Evolutionary conservation across 1,140 invertebrate species (phyloP).

Genomic region (Drosophila tani): DNA sequence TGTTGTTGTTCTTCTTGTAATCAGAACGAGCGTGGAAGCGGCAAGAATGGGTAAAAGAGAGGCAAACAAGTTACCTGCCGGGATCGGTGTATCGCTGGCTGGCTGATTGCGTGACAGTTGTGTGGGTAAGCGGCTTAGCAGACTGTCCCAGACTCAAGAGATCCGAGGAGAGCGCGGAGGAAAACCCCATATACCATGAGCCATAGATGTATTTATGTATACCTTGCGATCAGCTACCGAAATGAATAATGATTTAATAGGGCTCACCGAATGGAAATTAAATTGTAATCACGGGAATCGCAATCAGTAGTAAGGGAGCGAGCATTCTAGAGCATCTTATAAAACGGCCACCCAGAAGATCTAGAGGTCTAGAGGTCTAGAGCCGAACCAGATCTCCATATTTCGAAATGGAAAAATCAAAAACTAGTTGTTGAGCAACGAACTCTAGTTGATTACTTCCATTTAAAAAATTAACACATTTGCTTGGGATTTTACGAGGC

Average conservation of each 20-base stretch:
- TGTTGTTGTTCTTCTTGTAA: conserved; percentile 43
- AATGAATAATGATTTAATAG: conserved; percentile 71
- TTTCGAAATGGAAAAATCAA: neutral
- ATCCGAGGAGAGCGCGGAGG: conserved; percentile 19
- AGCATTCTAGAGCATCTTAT: conserved; percentile 16
- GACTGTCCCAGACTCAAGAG: conserved; percentile 50
- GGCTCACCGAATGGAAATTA: conserved; percentile 54
- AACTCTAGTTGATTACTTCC: conserved; percentile 13
- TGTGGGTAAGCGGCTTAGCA: conserved; percentile 77
- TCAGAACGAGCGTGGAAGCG: conserved; percentile 69
- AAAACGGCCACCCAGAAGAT: conserved; percentile 56
- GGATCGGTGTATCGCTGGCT: conserved; percentile 29
- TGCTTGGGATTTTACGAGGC: conserved; percentile 40
- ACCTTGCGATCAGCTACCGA: conserved; percentile 49
- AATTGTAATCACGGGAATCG: conserved; percentile 61
- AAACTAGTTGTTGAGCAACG: conserved; percentile 25
- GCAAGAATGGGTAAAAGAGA: conserved; percentile 60
- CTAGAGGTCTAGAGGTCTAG: neutral
- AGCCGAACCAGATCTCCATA: neutral
- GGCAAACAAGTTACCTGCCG: conserved; percentile 73
- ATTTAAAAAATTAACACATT: conserved; percentile 52
- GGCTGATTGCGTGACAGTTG: conserved; percentile 71
- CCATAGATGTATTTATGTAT: conserved; percentile 11
- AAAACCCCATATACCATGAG: conserved; percentile 28
- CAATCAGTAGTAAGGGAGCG: conserved; percentile 46